A percentile compares a stretch with the other conserved stretches of the same genome.
Conservation (phyloP, 37 sponge, comb jelly and placozoan species). For the Axinella damicornis region DNA sequence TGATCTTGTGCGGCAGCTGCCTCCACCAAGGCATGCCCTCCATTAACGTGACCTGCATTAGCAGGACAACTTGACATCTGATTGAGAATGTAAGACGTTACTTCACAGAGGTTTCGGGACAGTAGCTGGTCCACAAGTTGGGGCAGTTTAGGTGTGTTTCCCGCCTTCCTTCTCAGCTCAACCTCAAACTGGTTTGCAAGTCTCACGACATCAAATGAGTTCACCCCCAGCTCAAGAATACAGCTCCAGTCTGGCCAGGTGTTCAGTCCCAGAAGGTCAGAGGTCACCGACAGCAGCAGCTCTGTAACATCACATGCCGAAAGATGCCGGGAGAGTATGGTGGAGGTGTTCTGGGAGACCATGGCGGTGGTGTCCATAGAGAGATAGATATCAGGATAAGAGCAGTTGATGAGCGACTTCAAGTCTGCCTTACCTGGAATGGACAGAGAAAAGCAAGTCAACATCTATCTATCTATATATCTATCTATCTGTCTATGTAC, state of each 20-base stretch:
- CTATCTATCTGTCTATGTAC: too few relatives aligned
- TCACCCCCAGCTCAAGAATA: slow-evolving; percentile 34
- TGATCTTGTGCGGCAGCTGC: not conserved
- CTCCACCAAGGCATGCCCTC: not conserved
- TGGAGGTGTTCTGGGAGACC: not conserved
- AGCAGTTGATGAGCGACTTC: not conserved
- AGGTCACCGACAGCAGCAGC: not conserved
- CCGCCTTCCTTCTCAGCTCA: not conserved
- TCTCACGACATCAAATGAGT: slow-evolving; percentile 69
- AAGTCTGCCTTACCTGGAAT: slow-evolving; percentile 45
- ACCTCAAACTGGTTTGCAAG: slow-evolving; percentile 22
- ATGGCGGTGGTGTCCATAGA: not conserved
- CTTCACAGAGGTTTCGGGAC: not conserved
- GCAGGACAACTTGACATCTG: too few relatives aligned
- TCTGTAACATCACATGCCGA: not conserved
- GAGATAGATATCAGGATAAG: not conserved
- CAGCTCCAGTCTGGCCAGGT: slow-evolving; percentile 1
- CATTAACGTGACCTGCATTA: too few relatives aligned
- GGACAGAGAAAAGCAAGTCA: too few relatives aligned
- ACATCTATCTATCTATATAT: too few relatives aligned
- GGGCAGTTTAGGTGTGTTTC: not conserved
- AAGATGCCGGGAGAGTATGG: not conserved
- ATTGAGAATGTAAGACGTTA: not conserved
- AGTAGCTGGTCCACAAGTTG: slow-evolving; percentile 27
- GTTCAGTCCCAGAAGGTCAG: slow-evolving; percentile 10